Evolutionary conservation across 2,113 vertebrate species (phyloP).

Genomic region (Halcyon senegalensis): DNA sequence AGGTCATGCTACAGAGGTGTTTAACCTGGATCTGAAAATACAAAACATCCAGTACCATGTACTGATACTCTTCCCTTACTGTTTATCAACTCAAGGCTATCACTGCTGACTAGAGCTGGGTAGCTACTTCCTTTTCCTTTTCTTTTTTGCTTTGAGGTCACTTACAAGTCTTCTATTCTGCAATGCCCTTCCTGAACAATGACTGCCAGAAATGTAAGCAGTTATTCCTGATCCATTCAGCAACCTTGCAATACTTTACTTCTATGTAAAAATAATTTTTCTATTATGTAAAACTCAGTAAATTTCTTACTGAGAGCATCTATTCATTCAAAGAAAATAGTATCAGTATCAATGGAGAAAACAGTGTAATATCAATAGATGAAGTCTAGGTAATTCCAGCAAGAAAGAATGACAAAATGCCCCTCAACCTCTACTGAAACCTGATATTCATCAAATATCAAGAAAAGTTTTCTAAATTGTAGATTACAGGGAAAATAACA

Average conservation of each 20-base stretch:
- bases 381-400: background rate
- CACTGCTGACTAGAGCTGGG: background rate
- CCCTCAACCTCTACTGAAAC: background rate
- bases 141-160: background rate
- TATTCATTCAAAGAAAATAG: slow-evolving; percentile 9
- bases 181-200: background rate
- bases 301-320: background rate
- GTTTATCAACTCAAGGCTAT: background rate
- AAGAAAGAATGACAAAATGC: background rate
- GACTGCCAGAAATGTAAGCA: background rate
- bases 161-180: background rate
- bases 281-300: rapidly evolving
- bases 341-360: background rate
- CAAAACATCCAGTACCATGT: background rate
- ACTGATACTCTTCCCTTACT: background rate
- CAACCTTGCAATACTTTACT: background rate
- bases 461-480: background rate
- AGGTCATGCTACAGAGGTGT: background rate
- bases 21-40: background rate
- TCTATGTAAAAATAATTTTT: background rate
- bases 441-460: background rate
- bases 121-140: background rate
- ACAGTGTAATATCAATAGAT: background rate
- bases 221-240: background rate
- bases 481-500: background rate